Conservation (phyloP, 2,797 vertebrate species). For the Danio choprae region DNA sequence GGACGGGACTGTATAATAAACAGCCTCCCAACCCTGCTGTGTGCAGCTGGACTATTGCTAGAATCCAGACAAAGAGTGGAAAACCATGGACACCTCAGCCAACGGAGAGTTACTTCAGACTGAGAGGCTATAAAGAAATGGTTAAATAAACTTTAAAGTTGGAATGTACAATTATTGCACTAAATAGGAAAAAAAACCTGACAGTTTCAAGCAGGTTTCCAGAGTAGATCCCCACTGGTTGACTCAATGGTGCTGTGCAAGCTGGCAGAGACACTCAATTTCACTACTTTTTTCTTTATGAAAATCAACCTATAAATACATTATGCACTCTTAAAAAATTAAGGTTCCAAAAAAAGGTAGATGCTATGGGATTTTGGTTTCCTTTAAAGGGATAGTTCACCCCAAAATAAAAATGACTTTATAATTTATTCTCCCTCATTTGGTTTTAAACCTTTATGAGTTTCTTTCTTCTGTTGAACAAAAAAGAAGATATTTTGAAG, state of each 20-base stretch:
- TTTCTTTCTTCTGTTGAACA: too few species aligned
- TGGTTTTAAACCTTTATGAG: too few species aligned
- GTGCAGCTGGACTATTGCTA: constrained; percentile 52
- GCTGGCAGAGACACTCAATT: neutral
- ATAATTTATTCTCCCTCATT: too few species aligned
- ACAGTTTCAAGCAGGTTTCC: neutral
- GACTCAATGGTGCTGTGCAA: neutral
- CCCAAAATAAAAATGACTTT: too few species aligned
- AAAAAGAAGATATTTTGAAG: too few species aligned
- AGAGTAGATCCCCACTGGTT: neutral
- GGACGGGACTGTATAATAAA: constrained; percentile 56
- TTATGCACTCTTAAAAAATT: too few species aligned
- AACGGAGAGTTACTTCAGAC: constrained; percentile 38
- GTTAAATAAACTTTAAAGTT: neutral
- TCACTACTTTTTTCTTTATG: neutral
- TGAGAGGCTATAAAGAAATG: constrained; percentile 25
- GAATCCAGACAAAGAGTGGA: constrained; percentile 34
- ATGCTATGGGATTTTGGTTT: too few species aligned
- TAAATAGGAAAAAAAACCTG: neutral
- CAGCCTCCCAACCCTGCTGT: constrained; percentile 56
- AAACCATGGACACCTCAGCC: constrained; percentile 33
- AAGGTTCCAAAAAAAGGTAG: too few species aligned
- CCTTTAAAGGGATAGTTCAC: too few species aligned
- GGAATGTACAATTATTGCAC: neutral
- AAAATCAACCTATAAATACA: neutral